phyloP scores from a whole-genome alignment of 2,797 vertebrate genomes.

The Podargus strigoides region DNA sequence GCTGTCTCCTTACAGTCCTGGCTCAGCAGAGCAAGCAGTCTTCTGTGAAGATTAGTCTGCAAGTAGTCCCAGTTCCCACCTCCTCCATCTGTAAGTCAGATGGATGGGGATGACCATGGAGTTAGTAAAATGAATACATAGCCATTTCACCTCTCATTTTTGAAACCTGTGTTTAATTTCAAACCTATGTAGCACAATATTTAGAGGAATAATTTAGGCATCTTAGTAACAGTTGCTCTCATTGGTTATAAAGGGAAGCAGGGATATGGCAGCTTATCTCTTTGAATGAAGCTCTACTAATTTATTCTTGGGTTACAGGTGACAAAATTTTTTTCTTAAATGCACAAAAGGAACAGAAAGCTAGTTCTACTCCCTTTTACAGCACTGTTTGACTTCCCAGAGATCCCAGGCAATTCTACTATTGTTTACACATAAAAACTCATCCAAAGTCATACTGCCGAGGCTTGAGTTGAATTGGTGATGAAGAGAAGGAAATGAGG shows the following conservation, averaged over 20 bases:
- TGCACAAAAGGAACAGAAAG: neutral
- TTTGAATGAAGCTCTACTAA: neutral
- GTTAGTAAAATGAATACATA: accelerated
- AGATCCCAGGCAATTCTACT: neutral
- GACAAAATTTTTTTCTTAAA: neutral
- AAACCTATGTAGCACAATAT: accelerated
- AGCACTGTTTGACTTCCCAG: neutral
- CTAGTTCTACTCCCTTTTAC: neutral
- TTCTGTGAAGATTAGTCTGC: neutral
- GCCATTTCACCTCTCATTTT: accelerated
- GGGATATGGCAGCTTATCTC: neutral
- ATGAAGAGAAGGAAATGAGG: neutral
- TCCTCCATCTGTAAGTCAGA: neutral
- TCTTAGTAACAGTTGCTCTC: neutral
- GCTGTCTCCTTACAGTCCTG: neutral
- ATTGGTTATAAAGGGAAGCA: neutral
- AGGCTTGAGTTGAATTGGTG: accelerated
- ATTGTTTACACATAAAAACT: neutral
- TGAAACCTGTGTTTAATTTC: neutral
- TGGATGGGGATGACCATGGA: neutral
- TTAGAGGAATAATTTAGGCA: neutral
- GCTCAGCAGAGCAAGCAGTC: neutral
- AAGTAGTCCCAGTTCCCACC: neutral
- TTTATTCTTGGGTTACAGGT: neutral
- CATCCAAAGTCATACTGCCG: neutral